Percentiles rank a stretch among this genome's conserved stretches.
These are phyloP conservation scores for Cliona cf. orientalis DNA, from an alignment of 37 sponge, comb jelly and placozoan species.

Conservation along the genomic window DNA sequence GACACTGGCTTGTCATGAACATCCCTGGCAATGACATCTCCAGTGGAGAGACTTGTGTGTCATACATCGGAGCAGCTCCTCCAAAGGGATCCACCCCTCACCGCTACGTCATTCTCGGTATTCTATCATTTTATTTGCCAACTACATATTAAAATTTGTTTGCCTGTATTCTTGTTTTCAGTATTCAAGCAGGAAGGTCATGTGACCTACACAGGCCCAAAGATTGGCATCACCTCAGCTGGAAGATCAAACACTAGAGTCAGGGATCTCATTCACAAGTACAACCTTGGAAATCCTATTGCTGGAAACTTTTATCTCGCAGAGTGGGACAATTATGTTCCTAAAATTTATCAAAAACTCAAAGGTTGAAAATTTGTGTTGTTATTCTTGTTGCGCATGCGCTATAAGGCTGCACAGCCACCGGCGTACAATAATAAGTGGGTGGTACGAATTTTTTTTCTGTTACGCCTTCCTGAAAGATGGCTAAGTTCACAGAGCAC, in stretches of 20 bases:
- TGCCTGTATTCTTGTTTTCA: neutral
- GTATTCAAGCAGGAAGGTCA: slow-evolving; percentile 75
- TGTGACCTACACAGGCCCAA: slow-evolving; percentile 38
- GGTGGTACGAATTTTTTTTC: too few species aligned
- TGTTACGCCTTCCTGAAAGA: slow-evolving; percentile 22
- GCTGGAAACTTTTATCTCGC: slow-evolving; percentile 92
- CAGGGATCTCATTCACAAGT: slow-evolving; percentile 60
- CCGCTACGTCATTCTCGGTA: slow-evolving; percentile 74
- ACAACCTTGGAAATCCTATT: slow-evolving; percentile 80
- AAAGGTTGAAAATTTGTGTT: neutral
- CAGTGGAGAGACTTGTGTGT: slow-evolving; percentile 58
- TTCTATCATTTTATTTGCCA: too few species aligned
- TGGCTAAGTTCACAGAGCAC: slow-evolving; percentile 33
- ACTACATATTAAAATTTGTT: too few species aligned
- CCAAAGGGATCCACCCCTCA: slow-evolving; percentile 83
- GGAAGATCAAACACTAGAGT: slow-evolving; percentile 51
- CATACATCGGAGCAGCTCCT: slow-evolving; percentile 80
- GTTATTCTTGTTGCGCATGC: neutral
- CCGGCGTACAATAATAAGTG: too few species aligned
- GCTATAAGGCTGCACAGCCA: neutral
- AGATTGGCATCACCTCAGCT: slow-evolving; percentile 23
- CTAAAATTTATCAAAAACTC: slow-evolving; percentile 71
- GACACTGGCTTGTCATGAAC: slow-evolving; percentile 87
- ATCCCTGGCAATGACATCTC: slow-evolving; percentile 70
- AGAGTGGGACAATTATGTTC: slow-evolving; percentile 91